phyloP scores from a whole-genome alignment of 2,113 vertebrate genomes.

The Vulpes ferrilata region DNA sequence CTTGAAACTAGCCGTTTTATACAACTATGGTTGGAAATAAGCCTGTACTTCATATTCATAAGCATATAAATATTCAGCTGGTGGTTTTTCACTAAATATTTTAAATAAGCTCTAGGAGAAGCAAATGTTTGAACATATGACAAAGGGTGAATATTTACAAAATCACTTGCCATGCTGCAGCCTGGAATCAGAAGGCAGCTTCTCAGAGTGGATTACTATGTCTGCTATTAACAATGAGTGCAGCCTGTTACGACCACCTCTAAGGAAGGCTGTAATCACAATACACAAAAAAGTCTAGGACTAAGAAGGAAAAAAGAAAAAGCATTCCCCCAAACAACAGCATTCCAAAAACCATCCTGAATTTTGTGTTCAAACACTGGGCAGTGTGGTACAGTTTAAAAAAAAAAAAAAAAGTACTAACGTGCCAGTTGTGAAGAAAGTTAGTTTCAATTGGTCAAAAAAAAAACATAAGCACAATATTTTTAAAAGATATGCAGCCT shows the following conservation, averaged over 20 bases:
- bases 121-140: constrained; percentile 61
- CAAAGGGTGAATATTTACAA: constrained; percentile 32
- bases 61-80: constrained; percentile 5
- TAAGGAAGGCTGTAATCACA: not conserved
- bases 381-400: not conserved
- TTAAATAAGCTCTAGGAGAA: constrained; percentile 57
- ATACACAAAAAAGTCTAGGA: not conserved
- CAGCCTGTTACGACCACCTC: not conserved
- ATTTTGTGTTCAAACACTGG: not conserved
- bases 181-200: constrained; percentile 8
- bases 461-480: not conserved
- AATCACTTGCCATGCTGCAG: not conserved
- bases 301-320: constrained; percentile 9
- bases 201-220: not conserved
- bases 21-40: constrained; percentile 35
- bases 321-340: not conserved
- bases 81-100: constrained; percentile 41
- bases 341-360: constrained; percentile 28
- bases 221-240: not conserved
- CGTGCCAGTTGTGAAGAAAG: not conserved
- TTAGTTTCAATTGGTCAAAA: not conserved
- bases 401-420: not conserved
- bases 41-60: not conserved
- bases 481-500: constrained; percentile 4
- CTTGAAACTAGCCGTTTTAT: constrained; percentile 8